A percentile compares a stretch with the other conserved stretches of the same genome.
Evolutionary conservation across 2,797 vertebrate species (phyloP).

Genomic region (Propithecus perrieri): DNA sequence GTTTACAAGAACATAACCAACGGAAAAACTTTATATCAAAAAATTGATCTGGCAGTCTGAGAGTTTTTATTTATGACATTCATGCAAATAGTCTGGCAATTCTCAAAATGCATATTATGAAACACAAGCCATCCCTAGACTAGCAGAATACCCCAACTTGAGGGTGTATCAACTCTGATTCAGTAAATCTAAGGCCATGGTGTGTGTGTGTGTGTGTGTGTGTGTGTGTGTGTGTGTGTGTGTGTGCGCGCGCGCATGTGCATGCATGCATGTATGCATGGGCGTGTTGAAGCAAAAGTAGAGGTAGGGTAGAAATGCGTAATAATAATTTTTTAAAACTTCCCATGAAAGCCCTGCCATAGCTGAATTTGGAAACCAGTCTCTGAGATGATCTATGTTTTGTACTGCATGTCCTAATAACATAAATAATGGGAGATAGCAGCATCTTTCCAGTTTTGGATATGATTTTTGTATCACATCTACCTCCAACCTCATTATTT

Average conservation of each 20-base stretch:
- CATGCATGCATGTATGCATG: rapidly evolving
- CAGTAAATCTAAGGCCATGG: not conserved
- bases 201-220: not conserved
- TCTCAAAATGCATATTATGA: not conserved
- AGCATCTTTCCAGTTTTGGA: not conserved
- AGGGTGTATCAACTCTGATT: not conserved
- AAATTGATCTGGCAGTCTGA: not conserved
- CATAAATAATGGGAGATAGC: not conserved
- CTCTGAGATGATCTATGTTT: not conserved
- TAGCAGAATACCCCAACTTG: not conserved
- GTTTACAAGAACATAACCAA: not conserved
- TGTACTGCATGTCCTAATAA: not conserved
- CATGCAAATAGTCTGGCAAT: not conserved
- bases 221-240: not conserved
- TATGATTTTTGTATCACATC: not conserved
- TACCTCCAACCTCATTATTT: not conserved
- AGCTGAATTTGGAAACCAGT: not conserved
- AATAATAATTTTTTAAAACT: not conserved
- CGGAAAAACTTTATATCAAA: not conserved
- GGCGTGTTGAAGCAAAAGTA: not conserved
- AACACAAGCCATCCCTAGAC: not conserved
- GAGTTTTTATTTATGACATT: not conserved
- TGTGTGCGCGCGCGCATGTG: not conserved
- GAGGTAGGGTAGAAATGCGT: not conserved
- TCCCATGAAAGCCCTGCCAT: not conserved